phyloP scores from a whole-genome alignment of 2,797 vertebrate species.

The Sciurus carolinensis region DNA sequence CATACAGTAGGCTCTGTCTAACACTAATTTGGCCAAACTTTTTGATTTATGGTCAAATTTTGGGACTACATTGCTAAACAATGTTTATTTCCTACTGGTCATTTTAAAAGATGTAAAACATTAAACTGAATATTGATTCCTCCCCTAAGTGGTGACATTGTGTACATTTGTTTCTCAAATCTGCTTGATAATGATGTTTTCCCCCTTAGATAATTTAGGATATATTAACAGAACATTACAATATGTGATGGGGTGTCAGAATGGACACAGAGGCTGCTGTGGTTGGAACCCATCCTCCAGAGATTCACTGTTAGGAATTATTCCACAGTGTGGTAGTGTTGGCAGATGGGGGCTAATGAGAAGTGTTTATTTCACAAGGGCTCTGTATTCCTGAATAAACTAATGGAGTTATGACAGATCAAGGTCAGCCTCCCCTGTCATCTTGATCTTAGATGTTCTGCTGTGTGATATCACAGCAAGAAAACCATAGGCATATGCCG shows the following conservation, averaged over 20 bases:
- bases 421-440: background rate
- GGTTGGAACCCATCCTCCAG: background rate
- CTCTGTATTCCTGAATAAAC: background rate
- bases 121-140: background rate
- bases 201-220: background rate
- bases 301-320: background rate
- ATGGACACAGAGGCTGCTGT: background rate
- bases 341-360: fast-evolving
- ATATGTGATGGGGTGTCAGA: background rate
- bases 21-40: background rate
- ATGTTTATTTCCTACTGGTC: background rate
- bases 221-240: background rate
- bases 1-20: background rate
- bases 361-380: background rate
- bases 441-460: background rate
- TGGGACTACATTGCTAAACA: background rate
- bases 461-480: background rate
- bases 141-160: background rate
- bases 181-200: background rate
- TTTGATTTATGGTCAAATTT: background rate
- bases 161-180: background rate
- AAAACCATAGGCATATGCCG: background rate
- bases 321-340: background rate
- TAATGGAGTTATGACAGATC: background rate
- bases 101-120: background rate